Percentiles rank a stretch among this genome's conserved stretches.
Evolutionary conservation across 2,888 invertebrate genomes (phyloP).

Genomic region (Cerceris ruficornis): DNA sequence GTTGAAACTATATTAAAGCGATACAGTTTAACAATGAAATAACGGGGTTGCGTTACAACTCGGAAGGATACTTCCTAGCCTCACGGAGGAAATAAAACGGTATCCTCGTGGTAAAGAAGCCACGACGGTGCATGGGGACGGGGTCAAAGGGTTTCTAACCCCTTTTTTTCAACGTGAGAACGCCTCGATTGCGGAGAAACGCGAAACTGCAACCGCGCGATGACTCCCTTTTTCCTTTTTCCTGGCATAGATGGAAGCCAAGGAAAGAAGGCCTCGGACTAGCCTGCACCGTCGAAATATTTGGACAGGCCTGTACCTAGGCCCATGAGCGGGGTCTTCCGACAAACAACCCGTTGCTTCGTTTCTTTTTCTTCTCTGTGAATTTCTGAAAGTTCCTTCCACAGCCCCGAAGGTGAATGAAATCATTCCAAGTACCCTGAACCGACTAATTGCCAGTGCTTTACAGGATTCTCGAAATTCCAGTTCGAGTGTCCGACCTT

Average conservation of each 20-base stretch:
- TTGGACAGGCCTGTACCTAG: slow-evolving; percentile 50
- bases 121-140: slow-evolving; percentile 30
- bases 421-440: slow-evolving; percentile 45
- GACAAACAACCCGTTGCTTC: slow-evolving; percentile 10
- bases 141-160: slow-evolving; percentile 49
- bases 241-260: slow-evolving; percentile 18
- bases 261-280: slow-evolving; percentile 14
- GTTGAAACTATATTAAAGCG: too few relatives aligned
- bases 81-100: slow-evolving; percentile 46
- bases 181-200: slow-evolving; percentile 29
- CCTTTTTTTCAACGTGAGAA: slow-evolving; percentile 47
- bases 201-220: slow-evolving; percentile 14
- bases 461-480: slow-evolving; percentile 65
- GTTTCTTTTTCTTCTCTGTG: slow-evolving; percentile 11
- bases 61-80: slow-evolving; percentile 50
- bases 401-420: slow-evolving; percentile 50
- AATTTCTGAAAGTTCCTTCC: slow-evolving; percentile 6
- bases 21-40: too few relatives aligned
- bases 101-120: slow-evolving; percentile 63
- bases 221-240: slow-evolving; percentile 14
- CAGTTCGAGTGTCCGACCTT: slow-evolving; percentile 43
- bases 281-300: slow-evolving; percentile 56
- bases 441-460: slow-evolving; percentile 55
- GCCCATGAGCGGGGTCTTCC: slow-evolving; percentile 4
- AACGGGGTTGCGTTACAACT: slow-evolving; percentile 31